Evolutionary conservation across 92 coral and sea anemone species (phyloP).

Genomic region (Parazoanthus swiftii): DNA sequence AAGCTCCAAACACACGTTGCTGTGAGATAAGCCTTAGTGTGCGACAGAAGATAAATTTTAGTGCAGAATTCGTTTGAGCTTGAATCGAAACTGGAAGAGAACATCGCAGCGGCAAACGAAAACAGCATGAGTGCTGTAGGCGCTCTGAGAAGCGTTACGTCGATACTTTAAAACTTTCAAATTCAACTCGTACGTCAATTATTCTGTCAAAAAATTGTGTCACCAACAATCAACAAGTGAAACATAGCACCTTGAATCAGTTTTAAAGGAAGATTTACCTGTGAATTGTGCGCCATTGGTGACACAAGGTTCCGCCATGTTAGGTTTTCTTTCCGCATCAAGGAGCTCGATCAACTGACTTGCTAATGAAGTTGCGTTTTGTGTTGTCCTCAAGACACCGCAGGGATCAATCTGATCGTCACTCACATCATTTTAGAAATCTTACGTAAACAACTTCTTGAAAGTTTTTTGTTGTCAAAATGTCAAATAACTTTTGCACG

Average conservation of each 20-base stretch:
- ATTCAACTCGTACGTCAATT: neutral
- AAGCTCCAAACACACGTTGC: neutral
- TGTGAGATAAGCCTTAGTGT: neutral
- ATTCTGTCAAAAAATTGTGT: neutral
- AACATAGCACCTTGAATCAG: too few species aligned
- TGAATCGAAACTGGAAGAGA: neutral
- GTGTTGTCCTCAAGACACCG: conserved; percentile 22
- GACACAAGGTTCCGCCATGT: conserved; percentile 31
- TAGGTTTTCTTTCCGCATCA: conserved; percentile 26
- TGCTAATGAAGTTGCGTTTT: conserved; percentile 39
- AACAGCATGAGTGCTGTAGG: neutral
- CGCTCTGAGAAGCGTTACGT: neutral
- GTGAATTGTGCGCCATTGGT: neutral
- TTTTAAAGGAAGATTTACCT: conserved; percentile 5
- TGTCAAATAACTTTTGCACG: neutral
- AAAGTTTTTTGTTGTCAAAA: conserved; percentile 16
- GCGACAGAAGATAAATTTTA: neutral
- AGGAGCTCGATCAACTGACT: conserved; percentile 9
- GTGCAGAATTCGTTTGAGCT: neutral
- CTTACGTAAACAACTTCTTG: conserved; percentile 21
- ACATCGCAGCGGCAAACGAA: neutral
- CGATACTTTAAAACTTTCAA: neutral
- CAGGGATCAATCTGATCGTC: conserved; percentile 26
- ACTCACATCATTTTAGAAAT: conserved; percentile 1
- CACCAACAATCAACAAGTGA: neutral